These are phyloP conservation scores for Cephus pygmeus DNA, from an alignment of 2,888 invertebrate genomes.

Conservation along the genomic window DNA sequence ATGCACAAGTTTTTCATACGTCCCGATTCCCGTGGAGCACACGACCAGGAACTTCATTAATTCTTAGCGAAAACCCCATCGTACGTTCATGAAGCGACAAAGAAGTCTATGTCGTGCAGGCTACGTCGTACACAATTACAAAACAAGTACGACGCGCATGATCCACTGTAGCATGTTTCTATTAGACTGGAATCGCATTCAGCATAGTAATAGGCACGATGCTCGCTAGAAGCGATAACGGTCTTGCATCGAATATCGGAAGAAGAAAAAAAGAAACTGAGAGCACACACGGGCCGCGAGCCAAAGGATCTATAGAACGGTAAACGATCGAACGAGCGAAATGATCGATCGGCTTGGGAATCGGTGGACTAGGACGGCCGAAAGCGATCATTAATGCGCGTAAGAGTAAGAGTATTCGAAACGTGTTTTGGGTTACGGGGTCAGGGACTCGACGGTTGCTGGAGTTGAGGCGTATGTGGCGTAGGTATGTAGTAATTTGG, in stretches of 20 bases:
- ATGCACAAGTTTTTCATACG: neutral
- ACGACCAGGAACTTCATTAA: neutral
- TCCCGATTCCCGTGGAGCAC: neutral
- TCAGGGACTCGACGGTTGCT: conserved; percentile 21
- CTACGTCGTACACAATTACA: neutral
- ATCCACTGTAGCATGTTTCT: neutral
- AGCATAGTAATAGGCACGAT: neutral
- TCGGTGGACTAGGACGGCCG: neutral
- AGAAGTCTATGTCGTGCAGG: neutral
- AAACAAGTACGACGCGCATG: neutral
- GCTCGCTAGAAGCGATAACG: neutral
- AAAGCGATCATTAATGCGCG: conserved; percentile 4
- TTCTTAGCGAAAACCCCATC: neutral
- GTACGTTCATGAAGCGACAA: neutral
- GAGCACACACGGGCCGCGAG: neutral
- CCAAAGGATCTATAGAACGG: too few species aligned
- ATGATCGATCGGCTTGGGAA: neutral
- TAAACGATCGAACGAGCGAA: conserved; percentile 5
- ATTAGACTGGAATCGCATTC: neutral
- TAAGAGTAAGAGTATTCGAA: conserved; percentile 14
- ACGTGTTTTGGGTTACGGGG: conserved; percentile 21
- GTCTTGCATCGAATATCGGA: neutral
- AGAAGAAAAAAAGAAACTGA: neutral
- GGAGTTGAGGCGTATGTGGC: neutral
- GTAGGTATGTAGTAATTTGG: neutral